Base-by-base conservation (phyloP, 2,888 invertebrate genomes). In the Tetropium fuscum region DNA sequence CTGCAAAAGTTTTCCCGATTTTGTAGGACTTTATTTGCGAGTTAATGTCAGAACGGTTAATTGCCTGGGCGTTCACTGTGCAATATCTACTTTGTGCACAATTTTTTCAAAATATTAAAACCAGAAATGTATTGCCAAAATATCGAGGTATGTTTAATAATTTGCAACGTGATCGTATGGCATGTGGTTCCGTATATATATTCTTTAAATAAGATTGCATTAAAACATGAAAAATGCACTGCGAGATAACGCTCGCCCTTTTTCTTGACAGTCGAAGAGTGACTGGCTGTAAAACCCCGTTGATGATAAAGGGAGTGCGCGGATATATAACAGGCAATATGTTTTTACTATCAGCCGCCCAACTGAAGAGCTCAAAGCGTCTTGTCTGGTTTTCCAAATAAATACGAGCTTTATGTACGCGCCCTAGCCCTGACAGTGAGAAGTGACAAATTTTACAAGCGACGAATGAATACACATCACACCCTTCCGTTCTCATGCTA, bases 21-120 rank as follows among this genome's bases (percentile, higher is more conserved):
- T 40, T 20, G 6, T 18, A 10, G 20, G 56, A 53, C 44, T 60
- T 60, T 47, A 38, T 32, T 44, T 22, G 22, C 36, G 57, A 60
- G 53, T 63, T 58, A 36, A 45, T 56, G 58, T 59, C 59, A 59
- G 54, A 63, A 51, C 59, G 49, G 51, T 59, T 55, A 63, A 56
- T 56, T 49, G 48, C 47, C 13, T 30, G 25, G 16, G 47, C 45
- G 15, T 6, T 34, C 15, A 7, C 13, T 15, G 15, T 34, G 34
- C 13, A n/a, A n/a, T n/a, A n/a, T n/a, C n/a, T n/a, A n/a, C n/a
- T n/a, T n/a, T n/a, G n/a, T n/a, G n/a, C n/a, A 27, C 3, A 27
- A 27, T 27, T n/a, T 27, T 1, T 27, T 27, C 10, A 27, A 27
- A n/a, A 4, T 3, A 27, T 27, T 1, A n/a, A 6, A 27, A 4